These are phyloP conservation scores for Myotis findleyi DNA, from an alignment of 2,797 vertebrate species.

Conservation along the genomic window DNA sequence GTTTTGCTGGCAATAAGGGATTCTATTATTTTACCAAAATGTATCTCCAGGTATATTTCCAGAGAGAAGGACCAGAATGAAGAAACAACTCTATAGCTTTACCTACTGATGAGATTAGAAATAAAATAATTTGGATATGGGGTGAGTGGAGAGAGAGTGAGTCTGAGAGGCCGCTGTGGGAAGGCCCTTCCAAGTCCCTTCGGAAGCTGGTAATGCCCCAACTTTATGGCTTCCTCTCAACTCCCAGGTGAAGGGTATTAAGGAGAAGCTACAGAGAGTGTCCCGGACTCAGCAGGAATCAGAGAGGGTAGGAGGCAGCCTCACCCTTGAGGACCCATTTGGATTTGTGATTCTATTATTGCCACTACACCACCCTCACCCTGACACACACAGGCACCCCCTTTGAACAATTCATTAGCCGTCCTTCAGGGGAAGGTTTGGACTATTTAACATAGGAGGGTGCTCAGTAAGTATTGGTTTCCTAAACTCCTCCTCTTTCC, in stretches of 20 bases:
- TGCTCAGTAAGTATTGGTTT: neutral
- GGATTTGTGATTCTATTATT: neutral
- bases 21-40: neutral
- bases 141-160: neutral
- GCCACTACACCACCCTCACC: neutral
- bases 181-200: neutral
- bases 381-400: too few relatives aligned
- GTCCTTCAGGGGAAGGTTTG: neutral
- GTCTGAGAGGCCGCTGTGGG: fast-evolving
- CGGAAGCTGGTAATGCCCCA: neutral
- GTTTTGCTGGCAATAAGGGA: neutral
- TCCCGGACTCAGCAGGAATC: neutral
- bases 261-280: neutral
- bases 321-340: neutral
- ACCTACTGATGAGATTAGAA: neutral
- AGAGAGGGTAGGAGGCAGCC: fast-evolving
- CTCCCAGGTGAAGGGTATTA: neutral
- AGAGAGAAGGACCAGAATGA: neutral
- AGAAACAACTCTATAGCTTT: neutral
- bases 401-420: neutral
- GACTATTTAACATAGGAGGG: neutral
- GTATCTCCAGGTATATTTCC: neutral
- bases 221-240: neutral
- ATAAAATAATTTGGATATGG: neutral
- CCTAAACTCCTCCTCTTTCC: neutral